Conservation (phyloP, 2,113 vertebrate species). For the Coturnix japonica region DNA sequence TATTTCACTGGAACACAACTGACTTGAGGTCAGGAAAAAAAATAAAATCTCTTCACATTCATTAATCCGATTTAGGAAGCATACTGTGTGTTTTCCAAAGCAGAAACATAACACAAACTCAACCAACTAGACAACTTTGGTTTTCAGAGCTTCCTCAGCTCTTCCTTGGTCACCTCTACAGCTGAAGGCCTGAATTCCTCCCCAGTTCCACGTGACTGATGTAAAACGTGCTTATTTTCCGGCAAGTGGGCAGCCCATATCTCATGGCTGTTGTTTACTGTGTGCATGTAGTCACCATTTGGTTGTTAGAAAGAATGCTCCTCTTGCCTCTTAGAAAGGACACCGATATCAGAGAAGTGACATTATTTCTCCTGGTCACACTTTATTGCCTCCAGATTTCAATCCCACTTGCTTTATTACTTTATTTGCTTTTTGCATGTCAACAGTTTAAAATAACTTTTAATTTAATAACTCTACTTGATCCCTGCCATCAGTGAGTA, state of each 20-base stretch:
- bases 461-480: neutral
- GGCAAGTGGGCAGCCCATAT: neutral
- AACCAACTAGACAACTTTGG: neutral
- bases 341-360: neutral
- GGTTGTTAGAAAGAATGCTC: neutral
- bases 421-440: neutral
- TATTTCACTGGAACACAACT: neutral
- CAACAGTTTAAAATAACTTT: neutral
- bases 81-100: neutral
- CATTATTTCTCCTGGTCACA: neutral
- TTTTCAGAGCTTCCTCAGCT: neutral
- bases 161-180: neutral
- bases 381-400: neutral
- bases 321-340: neutral
- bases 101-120: neutral
- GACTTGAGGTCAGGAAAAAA: neutral
- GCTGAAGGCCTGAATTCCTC: neutral
- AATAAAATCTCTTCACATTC: neutral
- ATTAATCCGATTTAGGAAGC: neutral
- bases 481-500: neutral
- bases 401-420: neutral
- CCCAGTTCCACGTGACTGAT: neutral
- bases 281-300: neutral
- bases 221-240: neutral
- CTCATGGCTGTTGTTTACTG: neutral